Evolutionary conservation across 2,113 vertebrate species (phyloP), one percentile per base, ranked within the genome.

Genomic region (Seriola rivoliana): DNA sequence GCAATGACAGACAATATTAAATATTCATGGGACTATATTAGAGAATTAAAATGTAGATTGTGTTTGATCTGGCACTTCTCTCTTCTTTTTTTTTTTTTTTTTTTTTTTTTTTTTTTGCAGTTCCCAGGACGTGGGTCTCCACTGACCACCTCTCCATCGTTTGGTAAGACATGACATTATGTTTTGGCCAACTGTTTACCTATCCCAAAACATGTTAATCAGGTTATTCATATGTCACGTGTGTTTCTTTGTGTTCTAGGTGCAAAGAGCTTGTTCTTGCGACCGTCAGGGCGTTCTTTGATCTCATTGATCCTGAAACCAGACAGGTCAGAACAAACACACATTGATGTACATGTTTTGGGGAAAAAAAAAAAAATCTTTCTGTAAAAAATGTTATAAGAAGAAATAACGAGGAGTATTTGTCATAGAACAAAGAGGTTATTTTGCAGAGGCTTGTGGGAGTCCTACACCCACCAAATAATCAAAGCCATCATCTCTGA

Each of bases 121-220:
- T 99, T 80, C 98, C 98, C 85, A 95, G 96, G 90, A 96, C 96
- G 0, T 99, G 98, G 98, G 96, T 97, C 55, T 99, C 98, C 83
- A 98, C 98, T 63, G 98, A 99, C 76, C 98, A 99, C 66, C 96
- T 99, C 66, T 99, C 98, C 72, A 99, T 99, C 52, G 98, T 99
- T 65, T 99, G 98, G 98, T 99, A 95, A 95, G 1, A 16, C 16
- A 32, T 34, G 5, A 3, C 16, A 2, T 77, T 57, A 34, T 48
- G 9, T 32, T 46, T n/a, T 32, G 1, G 7, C 4, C 10, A 1
- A 46, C 11, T 32, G 1, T 46, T 0, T 2, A 12, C 62, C 23
- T 16, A 36, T 40, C 23, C 40, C 2, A 3, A 23, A 3, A 9
- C 12, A 17, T 10, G 29, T 81, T 32, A 32, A 2, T 23, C 10